A percentile compares a stretch with the other conserved stretches of the same genome.
phyloP scores from a whole-genome alignment of 1,140 invertebrate genomes.

The Semibalanus balanoides region DNA sequence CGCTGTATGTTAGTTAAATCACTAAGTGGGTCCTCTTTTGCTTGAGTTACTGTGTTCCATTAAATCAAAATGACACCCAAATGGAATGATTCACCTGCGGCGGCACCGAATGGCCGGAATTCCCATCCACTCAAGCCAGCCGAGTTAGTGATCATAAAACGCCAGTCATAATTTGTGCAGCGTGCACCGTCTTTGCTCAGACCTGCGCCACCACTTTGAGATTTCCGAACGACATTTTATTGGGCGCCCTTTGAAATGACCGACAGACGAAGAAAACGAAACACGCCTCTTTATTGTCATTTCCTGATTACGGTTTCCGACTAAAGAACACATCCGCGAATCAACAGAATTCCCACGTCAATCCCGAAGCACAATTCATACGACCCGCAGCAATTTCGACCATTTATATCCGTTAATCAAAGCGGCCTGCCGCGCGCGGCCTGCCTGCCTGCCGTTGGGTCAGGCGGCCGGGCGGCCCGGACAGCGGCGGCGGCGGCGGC shows the following conservation, averaged over 20 bases:
- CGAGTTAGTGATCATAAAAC: background rate
- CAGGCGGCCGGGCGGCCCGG: no score
- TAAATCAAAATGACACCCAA: slow-evolving; percentile 2
- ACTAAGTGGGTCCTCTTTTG: background rate
- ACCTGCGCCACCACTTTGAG: background rate
- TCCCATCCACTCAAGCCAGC: background rate
- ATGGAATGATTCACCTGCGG: background rate
- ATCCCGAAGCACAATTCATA: background rate
- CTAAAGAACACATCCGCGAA: background rate
- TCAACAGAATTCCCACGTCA: background rate
- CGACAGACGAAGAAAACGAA: background rate
- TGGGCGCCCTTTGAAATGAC: background rate
- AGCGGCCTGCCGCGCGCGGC: background rate
- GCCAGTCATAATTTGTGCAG: background rate
- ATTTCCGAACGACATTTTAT: background rate
- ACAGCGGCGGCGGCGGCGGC: no score
- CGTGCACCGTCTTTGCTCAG: background rate
- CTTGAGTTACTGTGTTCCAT: background rate
- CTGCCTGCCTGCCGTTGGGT: no score
- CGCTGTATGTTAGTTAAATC: background rate
- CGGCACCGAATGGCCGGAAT: background rate
- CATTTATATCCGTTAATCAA: slow-evolving; percentile 1
- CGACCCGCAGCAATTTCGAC: background rate
- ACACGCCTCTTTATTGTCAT: background rate
- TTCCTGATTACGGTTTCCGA: background rate